Evolutionary conservation across 2,888 invertebrate species (phyloP).

Genomic region (Yponomeuta plumbellus): DNA sequence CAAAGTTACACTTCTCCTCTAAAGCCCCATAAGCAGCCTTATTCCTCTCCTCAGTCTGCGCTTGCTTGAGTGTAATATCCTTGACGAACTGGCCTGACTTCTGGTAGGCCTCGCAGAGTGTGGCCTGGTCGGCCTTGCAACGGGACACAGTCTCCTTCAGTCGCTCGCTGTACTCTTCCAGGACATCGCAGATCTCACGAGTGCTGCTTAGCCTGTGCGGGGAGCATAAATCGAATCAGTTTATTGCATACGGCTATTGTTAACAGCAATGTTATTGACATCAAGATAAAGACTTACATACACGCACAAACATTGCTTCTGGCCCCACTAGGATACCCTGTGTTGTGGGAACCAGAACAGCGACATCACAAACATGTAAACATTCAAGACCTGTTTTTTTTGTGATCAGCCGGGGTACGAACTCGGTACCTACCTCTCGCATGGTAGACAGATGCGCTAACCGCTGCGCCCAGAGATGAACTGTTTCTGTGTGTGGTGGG

Average conservation of each 20-base stretch:
- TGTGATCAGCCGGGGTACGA: too few relatives aligned
- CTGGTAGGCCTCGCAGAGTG: conserved; percentile 44
- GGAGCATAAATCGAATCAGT: neutral
- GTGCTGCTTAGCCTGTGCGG: conserved; percentile 37
- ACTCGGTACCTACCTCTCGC: too few relatives aligned
- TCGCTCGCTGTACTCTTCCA: conserved; percentile 44
- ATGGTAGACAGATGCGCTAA: too few relatives aligned
- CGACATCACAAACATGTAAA: too few relatives aligned
- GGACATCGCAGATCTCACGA: conserved; percentile 49
- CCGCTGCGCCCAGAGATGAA: too few relatives aligned
- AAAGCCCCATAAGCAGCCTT: conserved; percentile 26
- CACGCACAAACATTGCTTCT: too few relatives aligned
- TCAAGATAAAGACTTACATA: too few relatives aligned
- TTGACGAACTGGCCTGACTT: conserved; percentile 33
- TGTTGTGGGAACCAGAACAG: too few relatives aligned
- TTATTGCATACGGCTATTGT: neutral
- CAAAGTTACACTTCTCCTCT: conserved; percentile 33
- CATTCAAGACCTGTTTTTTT: too few relatives aligned
- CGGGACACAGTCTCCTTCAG: conserved; percentile 46
- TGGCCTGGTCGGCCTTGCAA: conserved; percentile 42
- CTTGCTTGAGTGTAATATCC: conserved; percentile 29
- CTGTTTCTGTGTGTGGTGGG: too few relatives aligned
- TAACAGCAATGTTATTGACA: too few relatives aligned
- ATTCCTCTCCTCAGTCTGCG: conserved; percentile 26
- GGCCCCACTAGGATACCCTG: too few relatives aligned